These are phyloP conservation scores for Urocynchramus pylzowi DNA, from an alignment of 2,113 vertebrate species.

Conservation along the genomic window DNA sequence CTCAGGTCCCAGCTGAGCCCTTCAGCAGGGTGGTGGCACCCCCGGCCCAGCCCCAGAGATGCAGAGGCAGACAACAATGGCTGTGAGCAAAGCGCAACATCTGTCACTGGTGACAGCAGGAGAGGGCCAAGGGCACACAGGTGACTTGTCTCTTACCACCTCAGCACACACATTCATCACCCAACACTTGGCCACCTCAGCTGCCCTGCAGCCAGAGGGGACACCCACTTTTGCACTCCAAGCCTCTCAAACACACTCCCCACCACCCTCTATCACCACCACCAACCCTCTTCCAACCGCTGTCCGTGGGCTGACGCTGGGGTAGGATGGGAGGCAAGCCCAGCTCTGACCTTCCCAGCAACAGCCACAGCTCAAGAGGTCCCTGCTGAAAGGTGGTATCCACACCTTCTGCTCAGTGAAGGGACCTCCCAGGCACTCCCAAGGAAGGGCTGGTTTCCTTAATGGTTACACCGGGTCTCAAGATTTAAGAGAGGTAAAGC, in stretches of 20 bases:
- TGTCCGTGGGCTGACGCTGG: too few relatives aligned
- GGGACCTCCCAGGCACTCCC: neutral
- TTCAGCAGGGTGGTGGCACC: neutral
- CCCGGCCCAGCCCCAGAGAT: neutral
- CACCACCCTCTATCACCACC: neutral
- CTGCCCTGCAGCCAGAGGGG: neutral
- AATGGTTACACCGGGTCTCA: neutral
- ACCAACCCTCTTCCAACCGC: neutral
- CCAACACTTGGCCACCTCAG: neutral
- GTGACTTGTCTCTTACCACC: neutral
- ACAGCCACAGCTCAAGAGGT: neutral
- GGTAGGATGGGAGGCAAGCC: neutral
- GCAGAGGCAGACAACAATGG: fast-evolving
- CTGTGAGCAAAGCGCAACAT: fast-evolving
- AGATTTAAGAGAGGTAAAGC: neutral
- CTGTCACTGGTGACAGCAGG: neutral
- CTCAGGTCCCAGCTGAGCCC: neutral
- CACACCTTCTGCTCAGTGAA: neutral
- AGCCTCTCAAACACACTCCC: neutral
- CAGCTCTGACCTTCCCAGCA: neutral
- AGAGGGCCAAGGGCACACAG: neutral
- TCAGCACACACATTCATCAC: neutral
- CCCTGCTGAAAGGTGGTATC: neutral
- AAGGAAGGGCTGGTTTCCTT: neutral
- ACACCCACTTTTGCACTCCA: neutral